Percentiles rank a stretch among this genome's conserved stretches.
These are phyloP conservation scores for Oreotrochilus melanogaster DNA, from an alignment of 2,113 vertebrate species.

Conservation along the genomic window DNA sequence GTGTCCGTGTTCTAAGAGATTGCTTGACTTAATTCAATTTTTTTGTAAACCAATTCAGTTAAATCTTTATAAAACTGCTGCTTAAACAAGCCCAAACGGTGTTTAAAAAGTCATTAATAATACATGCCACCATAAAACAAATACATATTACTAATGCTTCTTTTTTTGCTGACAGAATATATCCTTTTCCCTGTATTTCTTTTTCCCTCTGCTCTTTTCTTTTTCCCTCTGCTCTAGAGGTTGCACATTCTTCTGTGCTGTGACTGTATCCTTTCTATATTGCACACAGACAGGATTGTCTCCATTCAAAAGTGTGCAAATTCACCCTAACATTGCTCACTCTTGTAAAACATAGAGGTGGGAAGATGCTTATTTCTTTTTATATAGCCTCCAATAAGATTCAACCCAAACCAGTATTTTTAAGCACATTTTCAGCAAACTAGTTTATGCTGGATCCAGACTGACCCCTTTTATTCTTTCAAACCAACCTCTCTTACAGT, in stretches of 20 bases:
- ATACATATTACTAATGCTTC: neutral
- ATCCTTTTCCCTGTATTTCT: neutral
- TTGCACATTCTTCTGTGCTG: neutral
- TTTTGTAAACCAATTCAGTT: constrained; percentile 50
- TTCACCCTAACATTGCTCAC: neutral
- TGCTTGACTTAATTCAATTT: constrained; percentile 52
- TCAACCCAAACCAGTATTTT: neutral
- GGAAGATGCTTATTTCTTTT: neutral
- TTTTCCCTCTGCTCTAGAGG: neutral
- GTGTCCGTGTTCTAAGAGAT: constrained; percentile 33
- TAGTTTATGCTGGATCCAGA: constrained; percentile 5
- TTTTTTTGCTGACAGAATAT: neutral
- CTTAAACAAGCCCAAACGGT: constrained; percentile 24
- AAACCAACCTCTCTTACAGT: neutral
- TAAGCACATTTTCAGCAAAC: neutral
- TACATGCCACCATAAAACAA: constrained; percentile 20
- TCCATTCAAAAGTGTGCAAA: neutral
- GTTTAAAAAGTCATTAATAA: constrained; percentile 44
- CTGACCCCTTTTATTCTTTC: neutral
- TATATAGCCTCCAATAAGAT: neutral
- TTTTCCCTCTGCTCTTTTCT: neutral
- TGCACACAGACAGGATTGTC: neutral
- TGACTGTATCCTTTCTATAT: neutral
- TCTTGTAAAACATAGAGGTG: neutral
- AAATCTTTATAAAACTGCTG: constrained; percentile 43